These are phyloP conservation scores for Conomelus anceps DNA, from an alignment of 2,888 invertebrate species.

Conservation along the genomic window DNA sequence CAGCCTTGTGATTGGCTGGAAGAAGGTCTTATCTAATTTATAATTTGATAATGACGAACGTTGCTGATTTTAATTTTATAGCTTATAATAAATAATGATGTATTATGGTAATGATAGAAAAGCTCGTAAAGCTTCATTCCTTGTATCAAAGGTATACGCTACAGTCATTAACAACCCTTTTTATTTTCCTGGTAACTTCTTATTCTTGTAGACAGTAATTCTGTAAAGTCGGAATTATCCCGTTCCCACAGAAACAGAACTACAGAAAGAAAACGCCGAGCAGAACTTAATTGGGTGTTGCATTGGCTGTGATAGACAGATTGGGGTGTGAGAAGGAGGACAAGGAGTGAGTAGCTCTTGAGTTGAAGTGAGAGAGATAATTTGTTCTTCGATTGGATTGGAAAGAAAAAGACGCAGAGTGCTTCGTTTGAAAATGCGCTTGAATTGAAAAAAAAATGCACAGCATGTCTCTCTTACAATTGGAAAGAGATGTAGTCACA, in stretches of 20 bases:
- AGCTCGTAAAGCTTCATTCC: too few relatives aligned
- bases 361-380: neutral
- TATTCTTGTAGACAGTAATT: neutral
- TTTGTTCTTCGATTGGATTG: neutral
- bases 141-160: too few relatives aligned
- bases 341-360: neutral
- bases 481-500: neutral
- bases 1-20: too few relatives aligned
- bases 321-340: neutral
- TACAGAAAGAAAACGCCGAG: neutral
- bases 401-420: neutral
- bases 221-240: neutral
- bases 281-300: neutral
- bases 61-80: too few relatives aligned
- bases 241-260: neutral
- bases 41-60: too few relatives aligned
- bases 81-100: too few relatives aligned
- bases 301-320: neutral
- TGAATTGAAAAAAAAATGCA: neutral
- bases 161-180: neutral
- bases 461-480: neutral
- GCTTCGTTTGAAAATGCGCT: neutral
- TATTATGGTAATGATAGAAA: too few relatives aligned
- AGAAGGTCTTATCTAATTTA: too few relatives aligned
- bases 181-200: neutral